Evolutionary conservation across 2,888 invertebrate species (phyloP).

Genomic region (Patella pellucida): DNA sequence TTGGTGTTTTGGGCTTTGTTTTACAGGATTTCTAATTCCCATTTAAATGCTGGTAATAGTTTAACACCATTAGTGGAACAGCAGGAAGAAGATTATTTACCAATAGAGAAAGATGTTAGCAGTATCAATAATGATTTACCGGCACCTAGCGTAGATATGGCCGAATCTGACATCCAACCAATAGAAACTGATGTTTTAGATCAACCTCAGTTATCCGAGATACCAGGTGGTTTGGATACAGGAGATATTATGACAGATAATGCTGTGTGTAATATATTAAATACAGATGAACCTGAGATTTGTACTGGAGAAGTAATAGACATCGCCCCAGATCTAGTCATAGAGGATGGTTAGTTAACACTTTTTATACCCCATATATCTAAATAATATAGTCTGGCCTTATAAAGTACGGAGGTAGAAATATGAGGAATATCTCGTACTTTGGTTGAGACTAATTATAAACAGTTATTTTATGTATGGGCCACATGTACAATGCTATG

Average conservation of each 20-base stretch:
- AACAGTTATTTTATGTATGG: too few species aligned
- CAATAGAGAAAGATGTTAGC: not conserved
- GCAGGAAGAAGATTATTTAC: slow-evolving; percentile 21
- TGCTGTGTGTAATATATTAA: not conserved
- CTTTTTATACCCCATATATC: too few species aligned
- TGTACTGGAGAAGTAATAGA: not conserved
- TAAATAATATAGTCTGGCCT: too few species aligned
- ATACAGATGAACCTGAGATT: not conserved
- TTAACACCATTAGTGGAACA: slow-evolving; percentile 36
- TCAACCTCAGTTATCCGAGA: not conserved
- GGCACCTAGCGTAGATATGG: slow-evolving; percentile 15
- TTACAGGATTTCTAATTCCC: slow-evolving; percentile 44
- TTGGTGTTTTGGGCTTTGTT: not conserved
- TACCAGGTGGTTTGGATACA: not conserved
- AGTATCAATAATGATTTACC: not conserved
- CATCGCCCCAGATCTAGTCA: too few species aligned
- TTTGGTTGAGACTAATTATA: too few species aligned
- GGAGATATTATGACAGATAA: slow-evolving; percentile 5
- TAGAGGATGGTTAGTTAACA: too few species aligned
- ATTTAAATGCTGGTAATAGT: slow-evolving; percentile 29
- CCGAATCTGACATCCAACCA: slow-evolving; percentile 18
- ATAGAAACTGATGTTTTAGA: slow-evolving; percentile 1
- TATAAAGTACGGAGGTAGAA: too few species aligned
- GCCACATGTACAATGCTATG: too few species aligned
- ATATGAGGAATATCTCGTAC: too few species aligned